A percentile compares a stretch with the other conserved stretches of the same genome.
phyloP scores from a whole-genome alignment of 2,797 vertebrate genomes.

The Bucorvus abyssinicus region DNA sequence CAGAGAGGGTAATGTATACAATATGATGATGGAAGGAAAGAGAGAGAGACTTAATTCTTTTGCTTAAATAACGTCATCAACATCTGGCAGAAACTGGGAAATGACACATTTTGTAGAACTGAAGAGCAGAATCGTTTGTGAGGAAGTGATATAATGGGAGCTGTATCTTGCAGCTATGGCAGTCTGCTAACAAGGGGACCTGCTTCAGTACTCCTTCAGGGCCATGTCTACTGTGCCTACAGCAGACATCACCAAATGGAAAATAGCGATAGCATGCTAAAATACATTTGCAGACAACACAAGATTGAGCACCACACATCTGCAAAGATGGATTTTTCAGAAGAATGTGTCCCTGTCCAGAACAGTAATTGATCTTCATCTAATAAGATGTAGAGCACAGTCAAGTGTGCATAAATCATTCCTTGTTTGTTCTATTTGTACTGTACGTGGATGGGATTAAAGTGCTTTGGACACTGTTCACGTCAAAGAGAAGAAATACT shows the following conservation, averaged over 20 bases:
- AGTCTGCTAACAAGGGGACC: background rate
- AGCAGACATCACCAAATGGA: background rate
- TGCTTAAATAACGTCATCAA: background rate
- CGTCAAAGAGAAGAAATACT: slow-evolving; percentile 22
- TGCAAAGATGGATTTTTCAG: slow-evolving; percentile 35
- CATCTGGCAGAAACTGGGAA: background rate
- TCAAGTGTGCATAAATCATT: slow-evolving; percentile 30
- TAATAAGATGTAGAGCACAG: background rate
- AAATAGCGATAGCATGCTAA: background rate
- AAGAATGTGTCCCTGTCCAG: background rate
- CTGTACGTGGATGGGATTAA: background rate
- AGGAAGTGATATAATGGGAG: background rate
- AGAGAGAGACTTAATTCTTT: background rate
- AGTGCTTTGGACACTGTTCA: slow-evolving; percentile 6
- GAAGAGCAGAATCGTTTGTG: background rate
- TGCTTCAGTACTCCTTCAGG: background rate
- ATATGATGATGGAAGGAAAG: background rate
- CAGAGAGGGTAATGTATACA: background rate
- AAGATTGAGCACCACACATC: background rate
- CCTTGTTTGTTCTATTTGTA: slow-evolving; percentile 29
- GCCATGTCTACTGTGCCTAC: background rate
- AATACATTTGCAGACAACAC: background rate
- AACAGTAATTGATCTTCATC: slow-evolving; percentile 30
- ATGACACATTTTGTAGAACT: background rate
- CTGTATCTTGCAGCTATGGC: background rate